A percentile compares a stretch with the other conserved stretches of the same genome.
These are phyloP conservation scores for Abrostola triplasia DNA, from an alignment of 2,888 invertebrate genomes.

Conservation along the genomic window DNA sequence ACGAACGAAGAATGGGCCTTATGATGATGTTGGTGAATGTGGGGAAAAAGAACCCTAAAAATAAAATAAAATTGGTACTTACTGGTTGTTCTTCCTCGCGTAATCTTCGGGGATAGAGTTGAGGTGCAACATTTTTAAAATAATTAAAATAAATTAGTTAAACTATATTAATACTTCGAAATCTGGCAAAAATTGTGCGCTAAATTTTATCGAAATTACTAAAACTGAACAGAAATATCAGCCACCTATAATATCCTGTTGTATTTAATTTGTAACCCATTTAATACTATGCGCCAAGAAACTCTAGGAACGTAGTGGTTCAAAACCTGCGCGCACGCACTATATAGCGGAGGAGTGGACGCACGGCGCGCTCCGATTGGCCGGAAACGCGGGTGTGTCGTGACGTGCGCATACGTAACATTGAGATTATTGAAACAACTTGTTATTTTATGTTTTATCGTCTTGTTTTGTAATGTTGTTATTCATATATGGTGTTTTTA, in stretches of 20 bases:
- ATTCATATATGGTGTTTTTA: slow-evolving; percentile 3
- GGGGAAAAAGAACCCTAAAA: too few relatives aligned
- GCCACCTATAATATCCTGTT: slow-evolving; percentile 84
- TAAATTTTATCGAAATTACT: slow-evolving; percentile 84
- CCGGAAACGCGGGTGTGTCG: slow-evolving; percentile 81
- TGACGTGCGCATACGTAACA: slow-evolving; percentile 59
- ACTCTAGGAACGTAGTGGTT: slow-evolving; percentile 46
- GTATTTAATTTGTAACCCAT: slow-evolving; percentile 84
- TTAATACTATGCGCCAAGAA: slow-evolving; percentile 69
- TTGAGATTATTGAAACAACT: slow-evolving; percentile 44
- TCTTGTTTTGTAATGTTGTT: slow-evolving; percentile 60
- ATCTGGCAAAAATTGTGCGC: slow-evolving; percentile 35
- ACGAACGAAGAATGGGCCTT: too few relatives aligned
- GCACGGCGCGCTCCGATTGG: slow-evolving; percentile 77
- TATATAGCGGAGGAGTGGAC: slow-evolving; percentile 77
- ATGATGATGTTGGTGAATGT: too few relatives aligned
- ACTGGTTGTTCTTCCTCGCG: slow-evolving; percentile 79
- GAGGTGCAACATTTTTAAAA: slow-evolving; percentile 80
- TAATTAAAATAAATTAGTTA: slow-evolving; percentile 51
- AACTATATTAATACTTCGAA: slow-evolving; percentile 62
- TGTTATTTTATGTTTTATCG: slow-evolving; percentile 45
- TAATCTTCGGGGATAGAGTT: slow-evolving; percentile 80
- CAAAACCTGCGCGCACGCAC: slow-evolving; percentile 67
- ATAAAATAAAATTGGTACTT: slow-evolving; percentile 59
- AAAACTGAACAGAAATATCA: slow-evolving; percentile 87